Evolutionary conservation across 2,113 vertebrate genomes (phyloP).

Genomic region (Sinosuthora webbiana): DNA sequence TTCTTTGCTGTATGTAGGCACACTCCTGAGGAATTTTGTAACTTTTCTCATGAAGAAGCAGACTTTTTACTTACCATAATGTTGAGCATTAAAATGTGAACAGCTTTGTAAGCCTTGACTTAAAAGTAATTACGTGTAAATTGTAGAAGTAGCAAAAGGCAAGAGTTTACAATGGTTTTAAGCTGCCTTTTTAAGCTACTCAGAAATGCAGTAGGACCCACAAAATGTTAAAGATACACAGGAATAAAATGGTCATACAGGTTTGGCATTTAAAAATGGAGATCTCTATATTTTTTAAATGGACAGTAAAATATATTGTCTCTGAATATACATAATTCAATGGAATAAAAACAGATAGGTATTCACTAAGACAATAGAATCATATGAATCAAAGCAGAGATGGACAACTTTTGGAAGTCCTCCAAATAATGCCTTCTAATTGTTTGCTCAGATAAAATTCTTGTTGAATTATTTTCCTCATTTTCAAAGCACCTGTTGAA

Average conservation of each 20-base stretch:
- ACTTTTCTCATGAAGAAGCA: neutral
- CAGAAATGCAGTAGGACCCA: neutral
- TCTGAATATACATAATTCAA: neutral
- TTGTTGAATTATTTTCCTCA: neutral
- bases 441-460: neutral
- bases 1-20: neutral
- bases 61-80: neutral
- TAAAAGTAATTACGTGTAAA: neutral
- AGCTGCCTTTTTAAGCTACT: neutral
- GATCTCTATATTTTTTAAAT: neutral
- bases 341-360: neutral
- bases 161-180: neutral
- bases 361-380: neutral
- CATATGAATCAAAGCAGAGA: neutral
- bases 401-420: neutral
- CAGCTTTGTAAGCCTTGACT: neutral
- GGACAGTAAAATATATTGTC: neutral
- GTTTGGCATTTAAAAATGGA: neutral
- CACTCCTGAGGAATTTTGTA: neutral
- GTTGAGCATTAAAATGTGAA: neutral
- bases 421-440: neutral
- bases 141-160: neutral
- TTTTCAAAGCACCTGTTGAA: neutral
- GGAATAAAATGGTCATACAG: neutral
- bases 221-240: neutral